These are phyloP conservation scores for Drosophila lutescens DNA, from an alignment of 2,888 invertebrate genomes.

Conservation along the genomic window DNA sequence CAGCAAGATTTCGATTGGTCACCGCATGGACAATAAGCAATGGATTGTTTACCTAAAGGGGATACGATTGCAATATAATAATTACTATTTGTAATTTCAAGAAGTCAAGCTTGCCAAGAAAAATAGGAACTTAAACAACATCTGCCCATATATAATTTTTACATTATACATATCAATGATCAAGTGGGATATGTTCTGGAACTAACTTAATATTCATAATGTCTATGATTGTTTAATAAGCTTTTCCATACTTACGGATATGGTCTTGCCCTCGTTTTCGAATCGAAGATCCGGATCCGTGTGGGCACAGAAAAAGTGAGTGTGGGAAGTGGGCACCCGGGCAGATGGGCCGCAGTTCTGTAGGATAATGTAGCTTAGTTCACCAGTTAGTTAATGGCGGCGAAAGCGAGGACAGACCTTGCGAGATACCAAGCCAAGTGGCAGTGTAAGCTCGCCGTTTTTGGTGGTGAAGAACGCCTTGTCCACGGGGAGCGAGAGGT, in stretches of 20 bases:
- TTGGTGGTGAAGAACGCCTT: slow-evolving; percentile 59
- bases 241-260: slow-evolving; percentile 69
- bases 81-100: too few species aligned
- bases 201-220: too few species aligned
- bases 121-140: too few species aligned
- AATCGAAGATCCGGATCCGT: slow-evolving; percentile 72
- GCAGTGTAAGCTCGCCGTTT: slow-evolving; percentile 73
- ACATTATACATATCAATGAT: too few species aligned
- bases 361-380: neutral
- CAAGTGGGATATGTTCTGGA: too few species aligned
- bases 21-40: slow-evolving; percentile 82
- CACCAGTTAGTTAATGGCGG: rapidly evolving
- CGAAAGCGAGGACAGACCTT: slow-evolving; percentile 47
- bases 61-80: too few species aligned
- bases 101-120: too few species aligned
- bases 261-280: slow-evolving; percentile 81
- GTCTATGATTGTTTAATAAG: too few species aligned
- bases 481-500: slow-evolving; percentile 58
- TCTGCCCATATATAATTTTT: too few species aligned
- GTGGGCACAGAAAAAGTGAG: slow-evolving; percentile 77
- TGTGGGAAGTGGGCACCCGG: slow-evolving; percentile 68
- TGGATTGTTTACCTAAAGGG: slow-evolving; percentile 68
- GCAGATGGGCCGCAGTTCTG: slow-evolving; percentile 73
- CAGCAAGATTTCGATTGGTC: slow-evolving; percentile 83
- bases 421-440: slow-evolving; percentile 71